Evolutionary conservation across 2,113 vertebrate species (phyloP).

Genomic region (Podarcis raffonei): DNA sequence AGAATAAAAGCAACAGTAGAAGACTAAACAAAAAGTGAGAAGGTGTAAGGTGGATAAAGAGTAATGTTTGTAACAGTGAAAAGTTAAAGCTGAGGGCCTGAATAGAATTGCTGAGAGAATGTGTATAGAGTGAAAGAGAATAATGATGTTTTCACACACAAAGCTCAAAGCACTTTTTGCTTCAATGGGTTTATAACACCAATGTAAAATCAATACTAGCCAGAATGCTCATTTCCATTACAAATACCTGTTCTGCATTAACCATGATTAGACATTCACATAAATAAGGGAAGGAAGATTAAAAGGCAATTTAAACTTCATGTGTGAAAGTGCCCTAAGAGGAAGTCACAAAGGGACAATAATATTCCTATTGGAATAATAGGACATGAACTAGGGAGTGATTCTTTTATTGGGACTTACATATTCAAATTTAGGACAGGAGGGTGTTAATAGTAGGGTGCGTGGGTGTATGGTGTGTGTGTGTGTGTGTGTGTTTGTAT

Average conservation of each 20-base stretch:
- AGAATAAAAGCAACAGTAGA: not conserved
- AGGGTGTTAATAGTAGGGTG: too few relatives aligned
- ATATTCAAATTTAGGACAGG: not conserved
- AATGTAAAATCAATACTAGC: not conserved
- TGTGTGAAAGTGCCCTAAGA: not conserved
- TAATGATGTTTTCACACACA: not conserved
- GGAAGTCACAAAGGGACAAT: too few relatives aligned
- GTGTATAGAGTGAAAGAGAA: not conserved
- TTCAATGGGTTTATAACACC: not conserved
- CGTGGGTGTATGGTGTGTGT: too few relatives aligned
- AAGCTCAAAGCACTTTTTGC: not conserved
- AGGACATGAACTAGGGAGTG: not conserved
- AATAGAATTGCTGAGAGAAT: not conserved
- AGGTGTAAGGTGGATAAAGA: too few relatives aligned
- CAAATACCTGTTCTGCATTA: not conserved
- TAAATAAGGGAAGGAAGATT: not conserved
- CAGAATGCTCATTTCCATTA: constrained; percentile 2
- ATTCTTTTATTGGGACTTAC: not conserved
- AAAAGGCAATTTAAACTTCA: not conserved
- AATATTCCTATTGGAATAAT: not conserved
- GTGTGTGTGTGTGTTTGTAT: too few relatives aligned
- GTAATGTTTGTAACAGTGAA: too few relatives aligned
- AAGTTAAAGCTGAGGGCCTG: not conserved
- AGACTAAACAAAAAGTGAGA: not conserved
- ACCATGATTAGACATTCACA: not conserved